Base-by-base conservation (phyloP, 1,140 invertebrate genomes). In the Spodoptera frugiperda region DNA sequence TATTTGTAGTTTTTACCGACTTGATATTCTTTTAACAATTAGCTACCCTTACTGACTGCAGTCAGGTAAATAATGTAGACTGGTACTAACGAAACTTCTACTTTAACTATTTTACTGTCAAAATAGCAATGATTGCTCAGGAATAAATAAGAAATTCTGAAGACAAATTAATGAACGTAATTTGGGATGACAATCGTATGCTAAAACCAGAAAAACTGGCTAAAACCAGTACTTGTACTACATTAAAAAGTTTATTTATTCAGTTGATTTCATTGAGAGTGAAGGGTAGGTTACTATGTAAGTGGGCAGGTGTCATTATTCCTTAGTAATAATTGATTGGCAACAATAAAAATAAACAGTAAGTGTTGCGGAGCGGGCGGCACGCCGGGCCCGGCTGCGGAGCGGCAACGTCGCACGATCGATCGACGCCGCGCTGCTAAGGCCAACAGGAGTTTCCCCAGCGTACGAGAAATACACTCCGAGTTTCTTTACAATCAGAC, bases 271-370 rank as follows among this genome's bases (percentile, higher is more conserved):
- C 21, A 39, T 51, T 61, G 19, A 61, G 25, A 49, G 33, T 17
- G 9, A 9, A 67, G 63, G 17, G 33, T 39, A 65, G 39, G 61
- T 65, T 67, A 75, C 72, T n/a, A 65, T 61, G 72, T 65, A 54
- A 75, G 48, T 48, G 39, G 79, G 85, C 90, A 89, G 86, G 88
- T 91, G 90, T 91, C 86, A 89, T 86, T 86, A 88, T 87, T 88
- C 81, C 81, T 83, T 85, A 77, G 77, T 82, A 75, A 81, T 87
- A 90, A 90, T 90, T 90, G 87, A 90, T 91, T 89, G 89, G 86
- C 85, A 89, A 89, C 86, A 91, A 91, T 89, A 90, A 91, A 90
- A 90, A 89, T 90, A 91, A 90, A 89, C 86, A 89, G 71, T 74
- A 61, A 67, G 71, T 75, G 46, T 51, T 68, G 76, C 79, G 76